Percentiles rank a stretch among this genome's conserved stretches.
Conservation (phyloP, 2,888 invertebrate species). For the Nematopogon swammerdamellus region DNA sequence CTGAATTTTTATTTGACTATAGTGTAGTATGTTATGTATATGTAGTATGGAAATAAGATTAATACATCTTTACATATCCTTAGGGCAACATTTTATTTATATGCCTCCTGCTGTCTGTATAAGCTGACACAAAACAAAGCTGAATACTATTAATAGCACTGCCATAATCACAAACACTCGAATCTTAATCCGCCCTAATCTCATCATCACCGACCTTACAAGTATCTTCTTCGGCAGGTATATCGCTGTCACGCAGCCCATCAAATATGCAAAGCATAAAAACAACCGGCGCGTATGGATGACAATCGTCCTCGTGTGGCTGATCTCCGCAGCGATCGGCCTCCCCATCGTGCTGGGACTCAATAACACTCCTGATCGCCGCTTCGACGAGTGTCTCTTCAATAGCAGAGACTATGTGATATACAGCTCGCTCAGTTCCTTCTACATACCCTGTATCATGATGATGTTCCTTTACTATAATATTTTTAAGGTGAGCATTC, state of each 20-base stretch:
- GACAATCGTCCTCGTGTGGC: slow-evolving; percentile 95
- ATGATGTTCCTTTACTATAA: slow-evolving; percentile 98
- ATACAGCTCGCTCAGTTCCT: slow-evolving; percentile 96
- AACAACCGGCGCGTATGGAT: slow-evolving; percentile 92
- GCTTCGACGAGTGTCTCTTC: slow-evolving; percentile 87
- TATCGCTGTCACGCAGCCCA: slow-evolving; percentile 98
- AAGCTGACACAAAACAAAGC: too few species aligned
- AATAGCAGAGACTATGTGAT: slow-evolving; percentile 98
- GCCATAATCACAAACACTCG: too few species aligned
- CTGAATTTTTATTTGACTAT: too few species aligned
- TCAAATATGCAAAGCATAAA: slow-evolving; percentile 98
- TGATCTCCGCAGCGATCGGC: slow-evolving; percentile 88
- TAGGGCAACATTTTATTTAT: too few species aligned
- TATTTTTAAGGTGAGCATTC: slow-evolving; percentile 85
- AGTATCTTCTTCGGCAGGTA: slow-evolving; percentile 79
- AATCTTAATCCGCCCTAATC: too few species aligned
- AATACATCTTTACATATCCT: too few species aligned
- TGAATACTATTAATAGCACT: too few species aligned
- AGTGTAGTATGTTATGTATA: too few species aligned
- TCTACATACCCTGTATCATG: slow-evolving; percentile 97
- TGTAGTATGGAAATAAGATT: too few species aligned
- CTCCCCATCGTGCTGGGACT: slow-evolving; percentile 94
- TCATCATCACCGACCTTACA: too few species aligned
- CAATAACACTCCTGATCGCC: slow-evolving; percentile 86
- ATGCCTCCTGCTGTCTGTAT: too few species aligned